These are phyloP conservation scores for Drosophila tropicalis DNA, from an alignment of 1,140 invertebrate genomes.

Conservation along the genomic window DNA sequence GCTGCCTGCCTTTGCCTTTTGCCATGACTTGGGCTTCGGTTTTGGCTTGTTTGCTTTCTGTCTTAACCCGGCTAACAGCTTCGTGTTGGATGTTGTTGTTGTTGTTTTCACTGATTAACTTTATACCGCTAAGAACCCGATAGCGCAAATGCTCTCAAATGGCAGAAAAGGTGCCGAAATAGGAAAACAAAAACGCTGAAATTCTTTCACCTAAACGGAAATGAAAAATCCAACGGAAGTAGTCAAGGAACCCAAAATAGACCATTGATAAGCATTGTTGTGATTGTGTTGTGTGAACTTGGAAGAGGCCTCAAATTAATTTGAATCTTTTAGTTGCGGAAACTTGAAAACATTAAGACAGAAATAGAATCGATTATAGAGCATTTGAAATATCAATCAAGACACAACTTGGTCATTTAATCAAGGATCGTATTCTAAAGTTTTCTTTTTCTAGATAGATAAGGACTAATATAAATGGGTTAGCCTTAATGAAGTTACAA, in stretches of 20 bases:
- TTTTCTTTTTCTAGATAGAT: too few relatives aligned
- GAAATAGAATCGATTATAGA: too few relatives aligned
- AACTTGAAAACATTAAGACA: too few relatives aligned
- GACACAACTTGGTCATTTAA: too few relatives aligned
- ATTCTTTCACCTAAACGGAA: constrained; percentile 33
- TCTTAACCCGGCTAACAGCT: constrained; percentile 19
- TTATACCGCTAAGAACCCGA: constrained; percentile 33
- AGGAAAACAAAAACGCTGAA: neutral
- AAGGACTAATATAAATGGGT: too few relatives aligned
- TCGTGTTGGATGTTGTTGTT: constrained; percentile 34
- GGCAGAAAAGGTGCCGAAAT: neutral
- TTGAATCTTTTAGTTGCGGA: too few relatives aligned
- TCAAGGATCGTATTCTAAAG: too few relatives aligned
- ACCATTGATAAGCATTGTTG: constrained; percentile 30
- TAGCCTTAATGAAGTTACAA: too few relatives aligned
- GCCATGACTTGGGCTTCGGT: constrained; percentile 6
- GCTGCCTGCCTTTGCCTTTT: constrained; percentile 3
- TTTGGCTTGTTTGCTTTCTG: constrained; percentile 20
- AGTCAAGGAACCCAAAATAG: neutral
- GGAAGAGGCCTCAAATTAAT: neutral
- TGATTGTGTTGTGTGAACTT: too few relatives aligned
- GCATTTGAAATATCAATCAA: too few relatives aligned
- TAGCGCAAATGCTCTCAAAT: constrained; percentile 24
- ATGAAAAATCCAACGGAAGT: constrained; percentile 52
- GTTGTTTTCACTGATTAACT: constrained; percentile 54